Evolutionary conservation across 2,888 invertebrate species (phyloP).

Genomic region (Lacanobia wlatinum): DNA sequence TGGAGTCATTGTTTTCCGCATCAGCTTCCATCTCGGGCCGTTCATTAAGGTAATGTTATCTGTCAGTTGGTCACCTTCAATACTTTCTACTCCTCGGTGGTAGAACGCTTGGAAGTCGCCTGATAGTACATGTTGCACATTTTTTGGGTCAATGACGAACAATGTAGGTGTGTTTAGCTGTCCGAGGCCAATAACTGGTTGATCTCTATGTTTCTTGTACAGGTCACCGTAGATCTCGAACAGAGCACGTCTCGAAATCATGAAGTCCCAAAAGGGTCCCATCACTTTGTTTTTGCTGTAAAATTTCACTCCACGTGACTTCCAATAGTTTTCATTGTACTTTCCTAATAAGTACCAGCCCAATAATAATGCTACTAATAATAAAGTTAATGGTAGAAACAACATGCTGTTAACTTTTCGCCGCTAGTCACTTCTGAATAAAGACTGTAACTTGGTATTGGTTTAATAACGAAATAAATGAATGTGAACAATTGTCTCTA

Average conservation of each 20-base stretch:
- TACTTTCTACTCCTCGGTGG: constrained; percentile 70
- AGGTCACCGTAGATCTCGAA: constrained; percentile 58
- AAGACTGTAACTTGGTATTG: not conserved
- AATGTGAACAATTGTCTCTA: not conserved
- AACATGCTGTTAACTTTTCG: constrained; percentile 24
- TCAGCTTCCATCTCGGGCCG: constrained; percentile 77
- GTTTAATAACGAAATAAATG: constrained; percentile 9
- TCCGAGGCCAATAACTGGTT: constrained; percentile 71
- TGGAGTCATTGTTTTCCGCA: constrained; percentile 79
- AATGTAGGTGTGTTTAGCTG: constrained; percentile 61
- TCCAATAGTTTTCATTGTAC: constrained; percentile 75
- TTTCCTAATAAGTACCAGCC: constrained; percentile 37
- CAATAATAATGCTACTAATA: constrained; percentile 13
- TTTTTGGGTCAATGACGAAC: constrained; percentile 68
- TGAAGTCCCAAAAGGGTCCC: constrained; percentile 68
- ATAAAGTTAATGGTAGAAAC: constrained; percentile 37
- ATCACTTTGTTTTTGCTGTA: constrained; percentile 44
- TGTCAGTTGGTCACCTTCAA: constrained; percentile 69
- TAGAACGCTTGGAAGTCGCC: constrained; percentile 73
- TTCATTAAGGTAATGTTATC: constrained; percentile 75
- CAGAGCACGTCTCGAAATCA: constrained; percentile 23
- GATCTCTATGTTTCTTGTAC: constrained; percentile 72
- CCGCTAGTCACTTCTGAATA: not conserved
- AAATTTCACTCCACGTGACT: constrained; percentile 67
- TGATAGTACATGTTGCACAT: constrained; percentile 71